These are phyloP conservation scores for Hyles lineata DNA, from an alignment of 2,888 invertebrate genomes.

Conservation along the genomic window DNA sequence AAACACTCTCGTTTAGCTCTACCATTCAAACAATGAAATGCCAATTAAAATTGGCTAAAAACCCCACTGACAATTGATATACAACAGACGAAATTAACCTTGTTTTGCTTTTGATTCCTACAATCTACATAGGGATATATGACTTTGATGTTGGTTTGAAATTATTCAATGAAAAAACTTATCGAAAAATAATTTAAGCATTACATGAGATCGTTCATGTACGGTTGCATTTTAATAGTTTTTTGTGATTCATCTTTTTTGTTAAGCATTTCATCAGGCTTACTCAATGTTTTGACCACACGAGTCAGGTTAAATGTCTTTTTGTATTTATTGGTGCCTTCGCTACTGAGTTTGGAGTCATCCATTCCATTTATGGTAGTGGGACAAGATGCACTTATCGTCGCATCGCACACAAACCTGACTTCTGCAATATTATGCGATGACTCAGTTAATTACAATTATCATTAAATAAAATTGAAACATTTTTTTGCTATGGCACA, in stretches of 20 bases:
- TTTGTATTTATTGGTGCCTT: slow-evolving; percentile 15
- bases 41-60: too few relatives aligned
- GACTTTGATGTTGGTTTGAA: neutral
- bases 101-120: too few relatives aligned
- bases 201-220: neutral
- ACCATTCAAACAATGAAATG: too few relatives aligned
- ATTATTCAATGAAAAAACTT: neutral
- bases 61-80: too few relatives aligned
- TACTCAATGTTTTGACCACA: slow-evolving; percentile 22
- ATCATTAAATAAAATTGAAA: neutral
- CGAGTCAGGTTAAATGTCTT: slow-evolving; percentile 17
- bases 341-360: slow-evolving; percentile 35
- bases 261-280: slow-evolving; percentile 2
- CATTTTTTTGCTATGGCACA: neutral
- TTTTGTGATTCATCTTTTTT: slow-evolving; percentile 9
- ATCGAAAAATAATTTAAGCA: neutral
- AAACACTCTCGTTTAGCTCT: too few relatives aligned
- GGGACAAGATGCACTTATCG: slow-evolving; percentile 37
- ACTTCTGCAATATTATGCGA: neutral
- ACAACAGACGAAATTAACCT: too few relatives aligned
- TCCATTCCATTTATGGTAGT: slow-evolving; percentile 41
- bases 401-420: neutral
- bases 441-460: slow-evolving; percentile 19
- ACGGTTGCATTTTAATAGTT: slow-evolving; percentile 2
- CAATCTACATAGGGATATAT: too few relatives aligned